Base-by-base conservation (phyloP, 1,140 invertebrate genomes). In the Bactericera cockerelli region DNA sequence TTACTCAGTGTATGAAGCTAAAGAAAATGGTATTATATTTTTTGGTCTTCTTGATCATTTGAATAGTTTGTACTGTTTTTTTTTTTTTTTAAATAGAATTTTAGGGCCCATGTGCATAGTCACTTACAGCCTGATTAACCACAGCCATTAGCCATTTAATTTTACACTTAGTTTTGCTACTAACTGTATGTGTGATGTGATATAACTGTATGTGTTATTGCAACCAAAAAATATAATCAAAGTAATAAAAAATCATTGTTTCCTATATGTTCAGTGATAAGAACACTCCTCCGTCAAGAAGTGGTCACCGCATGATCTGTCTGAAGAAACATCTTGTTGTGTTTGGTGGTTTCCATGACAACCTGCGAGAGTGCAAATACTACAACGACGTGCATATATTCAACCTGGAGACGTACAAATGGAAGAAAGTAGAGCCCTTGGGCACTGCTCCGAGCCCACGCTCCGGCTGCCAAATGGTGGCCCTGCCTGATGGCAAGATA, bases 271-370 rank as follows among this genome's bases (percentile, higher is more conserved):
- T 72, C 55, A 79, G 81, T 63, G 72, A 78, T 57, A 69, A 80
- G 22, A 81, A 87, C 62, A 87, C 84, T 1, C 92, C 93, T 0
- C 86, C 84, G 21, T 75, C 89, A 0, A 76, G 92, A 61, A 94
- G 90, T 71, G 93, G 93, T 0, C 92, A 96, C 70, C 75, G 91
- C 61, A 95, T 95, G 91, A 76, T 81, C 6, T 76, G 80, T 4
- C 74, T 81, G 14, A 89, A 89, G 67, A 88, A 87, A 64, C 78
- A 83, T 63, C 69, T 96, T 0, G 75, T 93, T 62, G 74, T 95
- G 21, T 96, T 95, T 77, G 92, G 93, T 1, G 92, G 93, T 16
- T 96, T 92, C 70, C 81, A 89, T 68, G 91, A 95, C 70, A 93
- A 92, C 72, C 77, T 83, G 3, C 79, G 86, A 58, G 83, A 90